A percentile compares a stretch with the other conserved stretches of the same genome.
phyloP scores from a whole-genome alignment of 53 echinoderm and acorn worm species.

The Mesocentrotus franciscanus region DNA sequence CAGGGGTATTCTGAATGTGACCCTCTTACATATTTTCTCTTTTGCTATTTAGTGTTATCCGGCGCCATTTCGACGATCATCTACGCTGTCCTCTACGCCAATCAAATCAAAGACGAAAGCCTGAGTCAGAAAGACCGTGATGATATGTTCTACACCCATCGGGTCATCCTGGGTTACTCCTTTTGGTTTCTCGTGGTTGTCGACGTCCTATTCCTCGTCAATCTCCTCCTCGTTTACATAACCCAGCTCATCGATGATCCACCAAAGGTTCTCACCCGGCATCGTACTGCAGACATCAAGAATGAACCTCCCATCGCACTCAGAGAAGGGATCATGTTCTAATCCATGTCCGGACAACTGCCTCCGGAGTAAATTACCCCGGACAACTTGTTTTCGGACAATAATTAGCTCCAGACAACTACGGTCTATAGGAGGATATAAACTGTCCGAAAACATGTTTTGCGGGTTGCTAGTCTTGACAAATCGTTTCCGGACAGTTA shows the following conservation, averaged over 20 bases:
- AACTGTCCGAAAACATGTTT: too few relatives aligned
- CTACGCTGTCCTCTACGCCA: constrained; percentile 28
- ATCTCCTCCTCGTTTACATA: constrained; percentile 74
- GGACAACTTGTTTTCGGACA: too few relatives aligned
- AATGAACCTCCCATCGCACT: not conserved
- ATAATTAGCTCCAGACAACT: too few relatives aligned
- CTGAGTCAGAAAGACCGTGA: constrained; percentile 66
- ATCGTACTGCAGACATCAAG: not conserved
- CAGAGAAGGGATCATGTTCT: not conserved
- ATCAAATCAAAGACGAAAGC: constrained; percentile 19
- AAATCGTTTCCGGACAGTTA: not conserved
- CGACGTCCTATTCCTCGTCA: constrained; percentile 77
- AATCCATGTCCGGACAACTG: not conserved
- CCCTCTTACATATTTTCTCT: not conserved
- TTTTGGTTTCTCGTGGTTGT: constrained; percentile 79
- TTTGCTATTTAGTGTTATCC: not conserved
- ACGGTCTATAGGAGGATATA: too few relatives aligned
- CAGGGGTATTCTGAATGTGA: too few relatives aligned
- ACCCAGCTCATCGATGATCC: constrained; percentile 78
- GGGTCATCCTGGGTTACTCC: constrained; percentile 71
- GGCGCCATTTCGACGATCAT: not conserved
- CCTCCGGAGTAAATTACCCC: not conserved
- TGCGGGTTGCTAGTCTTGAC: too few relatives aligned
- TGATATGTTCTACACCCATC: constrained; percentile 66
- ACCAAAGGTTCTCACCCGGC: not conserved